A percentile compares a stretch with the other conserved stretches of the same genome.
Conservation (phyloP, 2,797 vertebrate species). For the Anisognathus igniventris region DNA sequence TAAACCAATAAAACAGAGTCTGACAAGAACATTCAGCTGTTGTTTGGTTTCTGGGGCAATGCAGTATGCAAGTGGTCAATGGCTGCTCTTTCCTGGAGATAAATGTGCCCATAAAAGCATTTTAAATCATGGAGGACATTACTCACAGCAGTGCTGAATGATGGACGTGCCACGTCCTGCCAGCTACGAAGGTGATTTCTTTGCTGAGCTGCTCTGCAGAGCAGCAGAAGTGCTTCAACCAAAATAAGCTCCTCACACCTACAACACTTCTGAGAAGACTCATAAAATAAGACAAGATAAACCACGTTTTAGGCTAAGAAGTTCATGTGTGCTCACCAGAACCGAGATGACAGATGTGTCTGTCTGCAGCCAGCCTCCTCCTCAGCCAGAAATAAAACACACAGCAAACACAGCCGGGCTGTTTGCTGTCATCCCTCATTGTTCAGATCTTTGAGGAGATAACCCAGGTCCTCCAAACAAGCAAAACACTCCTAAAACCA, state of each 20-base stretch:
- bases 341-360: neutral
- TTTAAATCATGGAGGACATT: constrained; percentile 1
- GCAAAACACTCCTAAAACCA: neutral
- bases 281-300: neutral
- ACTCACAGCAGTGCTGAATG: neutral
- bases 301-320: neutral
- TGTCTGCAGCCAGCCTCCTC: neutral
- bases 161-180: neutral
- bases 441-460: neutral
- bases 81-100: neutral
- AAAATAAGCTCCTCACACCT: neutral
- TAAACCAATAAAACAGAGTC: neutral
- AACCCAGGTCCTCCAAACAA: neutral
- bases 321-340: neutral
- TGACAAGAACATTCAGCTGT: neutral
- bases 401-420: neutral
- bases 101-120: neutral
- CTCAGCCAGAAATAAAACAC: neutral
- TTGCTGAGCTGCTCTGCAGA: neutral
- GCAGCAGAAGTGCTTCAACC: neutral
- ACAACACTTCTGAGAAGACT: neutral
- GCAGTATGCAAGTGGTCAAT: neutral
- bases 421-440: neutral
- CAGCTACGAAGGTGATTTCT: constrained; percentile 6
- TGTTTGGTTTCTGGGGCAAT: neutral